Base-by-base conservation (phyloP, 2,797 vertebrate species). In the Fundulus diaphanus region DNA sequence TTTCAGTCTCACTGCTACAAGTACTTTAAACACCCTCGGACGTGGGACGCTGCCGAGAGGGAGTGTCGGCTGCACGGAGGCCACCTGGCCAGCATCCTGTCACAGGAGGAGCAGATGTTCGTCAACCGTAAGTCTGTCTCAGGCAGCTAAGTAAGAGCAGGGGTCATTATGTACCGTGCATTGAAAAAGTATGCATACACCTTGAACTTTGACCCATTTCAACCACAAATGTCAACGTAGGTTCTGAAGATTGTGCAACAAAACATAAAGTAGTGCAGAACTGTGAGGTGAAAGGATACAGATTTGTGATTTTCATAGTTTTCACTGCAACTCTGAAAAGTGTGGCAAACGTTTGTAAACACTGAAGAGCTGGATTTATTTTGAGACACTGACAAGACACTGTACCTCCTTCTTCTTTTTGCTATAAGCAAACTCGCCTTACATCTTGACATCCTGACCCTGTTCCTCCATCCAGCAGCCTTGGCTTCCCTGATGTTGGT, bases 1-100 rank as follows among this genome's bases (percentile, higher is more conserved):
- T 99, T 98, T 84, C 98, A 98, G 91, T 97, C 97, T 24, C 96
- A 99, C 83, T 99, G 98, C 88, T 99, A 99, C 82, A 97, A 96
- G 68, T 97, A 98, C 91, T 96, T 98, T 44, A 96, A 95, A 0
- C 97, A 98, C 76, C 96, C 97, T 0, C 96, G 97, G 16, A 97
- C 96, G 0, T 99, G 98, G 98, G 98, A 99, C 9, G 95, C 97
- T 0, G 98, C 98, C 0, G 98, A 99, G 90, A 89, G 97, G 73
- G 97, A 99, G 71, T 99, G 98, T 51, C 97, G 98, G 0, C 93
- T 98, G 37, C 97, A 98, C 69, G 97, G 97, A 0, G 96, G 96
- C 1, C 98, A 99, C 85, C 93, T 99, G 82, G 92, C 95, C 61
- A 99, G 97, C 90, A 94, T 99, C 86, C 93, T 99, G 73, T 97